A percentile compares a stretch with the other conserved stretches of the same genome.
Evolutionary conservation across 2,113 vertebrate genomes (phyloP).

Genomic region (Rhegmatorhina hoffmannsi): DNA sequence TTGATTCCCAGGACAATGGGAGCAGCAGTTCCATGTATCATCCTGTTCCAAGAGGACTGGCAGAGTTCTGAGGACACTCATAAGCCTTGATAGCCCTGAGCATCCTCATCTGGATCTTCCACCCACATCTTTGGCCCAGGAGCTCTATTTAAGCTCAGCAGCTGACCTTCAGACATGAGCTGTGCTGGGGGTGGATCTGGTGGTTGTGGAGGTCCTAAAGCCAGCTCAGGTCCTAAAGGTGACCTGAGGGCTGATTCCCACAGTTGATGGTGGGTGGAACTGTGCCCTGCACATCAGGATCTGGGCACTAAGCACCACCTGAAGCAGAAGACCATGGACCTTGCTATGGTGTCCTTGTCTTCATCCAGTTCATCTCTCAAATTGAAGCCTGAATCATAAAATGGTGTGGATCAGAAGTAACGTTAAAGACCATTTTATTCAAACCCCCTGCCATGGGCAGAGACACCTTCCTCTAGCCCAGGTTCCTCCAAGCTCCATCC

Average conservation of each 20-base stretch:
- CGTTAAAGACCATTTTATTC: background rate
- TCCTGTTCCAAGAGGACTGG: background rate
- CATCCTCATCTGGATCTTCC: background rate
- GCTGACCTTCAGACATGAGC: background rate
- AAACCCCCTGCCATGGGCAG: background rate
- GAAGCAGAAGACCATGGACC: background rate
- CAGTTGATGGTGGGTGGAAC: background rate
- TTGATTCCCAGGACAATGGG: background rate
- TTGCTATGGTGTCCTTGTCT: background rate
- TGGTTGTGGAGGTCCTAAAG: background rate
- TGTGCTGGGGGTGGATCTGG: background rate
- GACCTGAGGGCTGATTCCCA: no score
- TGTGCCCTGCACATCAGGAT: accelerated
- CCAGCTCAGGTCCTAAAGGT: background rate
- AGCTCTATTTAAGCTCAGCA: background rate
- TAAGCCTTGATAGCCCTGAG: background rate
- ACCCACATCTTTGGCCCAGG: background rate
- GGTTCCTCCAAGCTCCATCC: accelerated
- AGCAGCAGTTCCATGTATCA: background rate
- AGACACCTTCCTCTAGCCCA: background rate
- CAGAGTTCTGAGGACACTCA: background rate
- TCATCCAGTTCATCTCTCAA: background rate
- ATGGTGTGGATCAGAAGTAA: background rate
- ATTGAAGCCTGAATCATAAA: background rate
- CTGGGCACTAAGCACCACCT: background rate